phyloP scores from a whole-genome alignment of 2,888 invertebrate genomes.

The Augiades crinisus region DNA sequence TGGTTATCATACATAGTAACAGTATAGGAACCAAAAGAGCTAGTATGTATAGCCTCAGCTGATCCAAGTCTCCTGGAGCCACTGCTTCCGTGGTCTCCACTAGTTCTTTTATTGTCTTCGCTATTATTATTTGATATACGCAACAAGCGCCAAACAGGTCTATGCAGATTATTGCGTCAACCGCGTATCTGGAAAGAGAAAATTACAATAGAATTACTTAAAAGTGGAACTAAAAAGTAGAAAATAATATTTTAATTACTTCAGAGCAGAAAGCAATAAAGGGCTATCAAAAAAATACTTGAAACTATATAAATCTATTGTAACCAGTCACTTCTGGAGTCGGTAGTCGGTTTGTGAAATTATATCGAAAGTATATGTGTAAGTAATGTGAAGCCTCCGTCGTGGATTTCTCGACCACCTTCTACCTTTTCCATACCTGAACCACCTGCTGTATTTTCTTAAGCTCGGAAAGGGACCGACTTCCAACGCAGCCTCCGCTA shows the following conservation, averaged over 20 bases:
- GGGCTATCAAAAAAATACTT: too few species aligned
- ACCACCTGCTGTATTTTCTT: constrained; percentile 63
- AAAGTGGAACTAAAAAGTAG: too few species aligned
- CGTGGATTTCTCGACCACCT: too few species aligned
- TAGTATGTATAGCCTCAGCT: constrained; percentile 57
- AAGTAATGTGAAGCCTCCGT: too few species aligned
- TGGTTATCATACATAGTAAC: constrained; percentile 70
- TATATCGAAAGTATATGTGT: too few species aligned
- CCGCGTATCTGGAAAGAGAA: constrained; percentile 55
- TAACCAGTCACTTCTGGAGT: too few species aligned
- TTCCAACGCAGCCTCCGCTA: constrained; percentile 61
- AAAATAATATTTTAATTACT: too few species aligned
- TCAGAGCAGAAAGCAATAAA: too few species aligned
- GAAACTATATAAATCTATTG: too few species aligned
- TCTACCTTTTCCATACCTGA: too few species aligned
- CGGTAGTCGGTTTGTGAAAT: too few species aligned
- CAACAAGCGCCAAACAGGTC: constrained; percentile 72
- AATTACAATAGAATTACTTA: too few species aligned
- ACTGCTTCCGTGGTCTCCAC: constrained; percentile 41
- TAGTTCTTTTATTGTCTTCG: constrained; percentile 63
- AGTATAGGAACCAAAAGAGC: constrained; percentile 57
- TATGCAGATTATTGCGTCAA: constrained; percentile 62
- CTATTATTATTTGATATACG: constrained; percentile 71
- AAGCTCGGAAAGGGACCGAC: constrained; percentile 59
- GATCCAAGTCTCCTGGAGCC: constrained; percentile 33